Conservation (phyloP, 92 coral and sea anemone species). For the Epizoanthus illoricatus region DNA sequence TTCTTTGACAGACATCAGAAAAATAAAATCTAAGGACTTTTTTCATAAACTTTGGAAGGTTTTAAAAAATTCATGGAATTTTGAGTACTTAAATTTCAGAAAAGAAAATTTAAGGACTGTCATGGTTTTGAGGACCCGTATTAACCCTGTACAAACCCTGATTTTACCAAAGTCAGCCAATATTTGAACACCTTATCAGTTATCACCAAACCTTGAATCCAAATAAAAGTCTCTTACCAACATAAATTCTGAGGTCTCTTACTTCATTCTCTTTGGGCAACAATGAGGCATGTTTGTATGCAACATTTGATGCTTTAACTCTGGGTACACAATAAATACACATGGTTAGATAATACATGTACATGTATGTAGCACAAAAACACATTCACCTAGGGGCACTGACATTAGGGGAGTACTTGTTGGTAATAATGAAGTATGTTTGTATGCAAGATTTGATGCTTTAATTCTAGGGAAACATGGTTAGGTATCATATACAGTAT, state of each 20-base stretch:
- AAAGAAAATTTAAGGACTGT: too few species aligned
- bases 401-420: too few species aligned
- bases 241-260: slow-evolving; percentile 89
- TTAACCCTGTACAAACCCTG: too few species aligned
- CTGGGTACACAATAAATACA: slow-evolving; percentile 40
- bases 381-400: too few species aligned
- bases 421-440: slow-evolving; percentile 76
- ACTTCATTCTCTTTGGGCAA: slow-evolving; percentile 88
- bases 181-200: too few species aligned
- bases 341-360: background rate
- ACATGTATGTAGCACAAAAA: background rate
- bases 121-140: too few species aligned
- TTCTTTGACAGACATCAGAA: too few species aligned
- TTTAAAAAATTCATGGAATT: too few species aligned
- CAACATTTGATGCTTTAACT: slow-evolving; percentile 90
- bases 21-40: too few species aligned
- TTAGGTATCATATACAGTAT: background rate
- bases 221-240: slow-evolving; percentile 62
- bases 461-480: slow-evolving; percentile 59
- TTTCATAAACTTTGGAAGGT: too few species aligned
- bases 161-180: too few species aligned
- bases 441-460: slow-evolving; percentile 93
- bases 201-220: background rate
- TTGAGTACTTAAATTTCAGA: too few species aligned
- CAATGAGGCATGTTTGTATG: slow-evolving; percentile 81